These are phyloP conservation scores for Cataglyphis livida DNA, from an alignment of 2,888 invertebrate species.

Conservation along the genomic window DNA sequence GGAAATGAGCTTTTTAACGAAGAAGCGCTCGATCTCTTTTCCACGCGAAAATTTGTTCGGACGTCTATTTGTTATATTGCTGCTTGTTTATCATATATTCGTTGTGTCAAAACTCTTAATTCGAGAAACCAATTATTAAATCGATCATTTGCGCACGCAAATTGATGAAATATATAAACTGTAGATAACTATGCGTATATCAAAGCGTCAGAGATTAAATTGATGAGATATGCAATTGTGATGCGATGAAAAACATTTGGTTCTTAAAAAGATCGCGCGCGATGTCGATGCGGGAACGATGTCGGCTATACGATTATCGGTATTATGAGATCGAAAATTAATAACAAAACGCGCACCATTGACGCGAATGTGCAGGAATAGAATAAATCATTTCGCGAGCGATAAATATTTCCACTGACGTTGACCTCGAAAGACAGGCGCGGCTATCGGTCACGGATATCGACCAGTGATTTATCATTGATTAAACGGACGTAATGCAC, in stretches of 20 bases:
- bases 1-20: neutral
- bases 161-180: neutral
- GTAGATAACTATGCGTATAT: neutral
- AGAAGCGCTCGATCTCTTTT: neutral
- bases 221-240: neutral
- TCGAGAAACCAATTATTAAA: neutral
- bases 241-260: neutral
- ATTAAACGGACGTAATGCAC: conserved; percentile 81
- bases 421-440: conserved; percentile 60
- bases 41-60: neutral
- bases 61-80: neutral
- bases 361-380: conserved; percentile 11
- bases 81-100: neutral
- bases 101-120: neutral
- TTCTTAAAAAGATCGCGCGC: neutral
- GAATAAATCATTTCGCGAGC: conserved; percentile 51
- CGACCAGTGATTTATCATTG: conserved; percentile 80
- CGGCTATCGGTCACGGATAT: conserved; percentile 72
- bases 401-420: conserved; percentile 68
- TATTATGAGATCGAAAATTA: conserved; percentile 40
- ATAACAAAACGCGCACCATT: conserved; percentile 27
- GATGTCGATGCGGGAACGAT: conserved; percentile 1
- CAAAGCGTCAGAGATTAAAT: neutral
- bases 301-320: conserved; percentile 23
- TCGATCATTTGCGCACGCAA: neutral